Evolutionary conservation across 1,140 invertebrate species (phyloP).

Genomic region (Conopomorpha cramerella): DNA sequence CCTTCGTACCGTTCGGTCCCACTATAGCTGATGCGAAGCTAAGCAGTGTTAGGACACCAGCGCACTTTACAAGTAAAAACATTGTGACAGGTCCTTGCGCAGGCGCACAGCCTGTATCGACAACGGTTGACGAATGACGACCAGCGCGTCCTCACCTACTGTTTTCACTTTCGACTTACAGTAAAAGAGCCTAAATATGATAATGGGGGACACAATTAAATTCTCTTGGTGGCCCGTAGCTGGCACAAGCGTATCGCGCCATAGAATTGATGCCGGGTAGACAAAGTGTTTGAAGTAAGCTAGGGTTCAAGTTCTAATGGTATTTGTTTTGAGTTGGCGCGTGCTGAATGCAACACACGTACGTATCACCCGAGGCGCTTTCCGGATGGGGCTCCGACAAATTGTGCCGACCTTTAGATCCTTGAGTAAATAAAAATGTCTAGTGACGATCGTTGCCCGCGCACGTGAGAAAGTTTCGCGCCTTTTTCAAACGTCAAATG

Average conservation of each 20-base stretch:
- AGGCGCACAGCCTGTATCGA: slow-evolving; percentile 40
- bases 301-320: slow-evolving; percentile 35
- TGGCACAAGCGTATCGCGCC: too few species aligned
- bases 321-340: not conserved
- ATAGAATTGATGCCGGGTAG: slow-evolving; percentile 56
- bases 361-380: too few species aligned
- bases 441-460: too few species aligned
- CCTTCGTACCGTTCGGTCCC: slow-evolving; percentile 34
- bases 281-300: slow-evolving; percentile 8
- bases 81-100: not conserved
- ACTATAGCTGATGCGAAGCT: slow-evolving; percentile 34
- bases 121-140: slow-evolving; percentile 45
- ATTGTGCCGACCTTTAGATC: too few species aligned
- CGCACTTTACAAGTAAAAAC: slow-evolving; percentile 15
- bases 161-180: slow-evolving; percentile 60
- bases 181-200: slow-evolving; percentile 60
- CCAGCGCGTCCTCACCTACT: slow-evolving; percentile 29
- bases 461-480: too few species aligned
- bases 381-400: too few species aligned
- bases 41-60: slow-evolving; percentile 19
- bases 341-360: not conserved
- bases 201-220: slow-evolving; percentile 60
- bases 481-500: too few species aligned
- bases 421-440: too few species aligned
- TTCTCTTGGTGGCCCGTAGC: slow-evolving; percentile 49